Conservation (phyloP, 2,113 vertebrate species). For the human region DNA sequence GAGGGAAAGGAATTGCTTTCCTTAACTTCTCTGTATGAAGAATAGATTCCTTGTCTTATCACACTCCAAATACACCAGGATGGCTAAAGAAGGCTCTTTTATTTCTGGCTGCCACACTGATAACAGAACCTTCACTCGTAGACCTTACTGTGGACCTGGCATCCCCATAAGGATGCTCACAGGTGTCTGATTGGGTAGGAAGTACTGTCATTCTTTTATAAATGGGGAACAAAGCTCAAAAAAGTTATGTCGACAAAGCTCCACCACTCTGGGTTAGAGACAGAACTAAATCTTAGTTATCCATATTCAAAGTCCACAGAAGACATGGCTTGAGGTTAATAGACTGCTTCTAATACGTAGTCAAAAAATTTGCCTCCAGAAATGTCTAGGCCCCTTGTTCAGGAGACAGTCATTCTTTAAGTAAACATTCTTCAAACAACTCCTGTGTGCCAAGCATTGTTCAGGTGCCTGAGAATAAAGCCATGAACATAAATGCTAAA, state of each 20-base stretch:
- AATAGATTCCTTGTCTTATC: background rate
- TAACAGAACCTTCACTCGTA: too few species aligned
- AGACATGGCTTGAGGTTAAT: background rate
- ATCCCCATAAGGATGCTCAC: background rate
- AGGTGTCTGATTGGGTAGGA: background rate
- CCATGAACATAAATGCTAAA: background rate
- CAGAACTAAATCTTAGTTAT: background rate
- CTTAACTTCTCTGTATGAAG: background rate
- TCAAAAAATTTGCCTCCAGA: background rate
- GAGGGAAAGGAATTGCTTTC: background rate
- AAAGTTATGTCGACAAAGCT: background rate
- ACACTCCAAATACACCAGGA: background rate
- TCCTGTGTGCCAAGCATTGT: background rate
- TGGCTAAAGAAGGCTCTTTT: background rate
- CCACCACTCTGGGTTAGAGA: background rate
- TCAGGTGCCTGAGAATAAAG: background rate
- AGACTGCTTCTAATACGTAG: background rate
- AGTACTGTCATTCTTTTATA: slow-evolving; percentile 24
- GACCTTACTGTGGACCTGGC: background rate
- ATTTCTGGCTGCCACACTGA: rapidly evolving
- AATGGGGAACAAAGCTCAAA: background rate
- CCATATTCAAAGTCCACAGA: background rate
- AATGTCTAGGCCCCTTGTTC: background rate
- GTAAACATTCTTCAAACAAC: background rate
- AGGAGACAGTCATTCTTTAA: background rate